A percentile compares a stretch with the other conserved stretches of the same genome.
phyloP scores from a whole-genome alignment of 1,140 invertebrate species.

The Drosophila subpulchrella region DNA sequence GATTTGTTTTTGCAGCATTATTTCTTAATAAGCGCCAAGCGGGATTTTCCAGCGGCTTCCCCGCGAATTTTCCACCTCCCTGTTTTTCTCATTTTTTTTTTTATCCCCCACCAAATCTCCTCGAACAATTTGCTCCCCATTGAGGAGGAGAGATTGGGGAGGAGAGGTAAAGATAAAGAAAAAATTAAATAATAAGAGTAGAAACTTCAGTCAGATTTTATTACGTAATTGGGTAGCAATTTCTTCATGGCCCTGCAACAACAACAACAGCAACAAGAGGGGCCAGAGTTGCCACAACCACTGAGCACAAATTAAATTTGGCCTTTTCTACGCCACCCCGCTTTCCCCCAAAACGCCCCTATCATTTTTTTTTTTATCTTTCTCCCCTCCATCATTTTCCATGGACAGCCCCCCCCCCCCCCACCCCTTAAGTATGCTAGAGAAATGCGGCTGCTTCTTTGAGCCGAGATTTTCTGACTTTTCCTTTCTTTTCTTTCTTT shows the following conservation, averaged over 20 bases:
- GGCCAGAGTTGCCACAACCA: conserved; percentile 53
- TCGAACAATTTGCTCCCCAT: conserved; percentile 36
- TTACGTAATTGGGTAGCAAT: conserved; percentile 83
- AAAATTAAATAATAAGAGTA: conserved; percentile 82
- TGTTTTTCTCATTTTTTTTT: conserved; percentile 2
- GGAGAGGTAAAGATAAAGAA: conserved; percentile 47
- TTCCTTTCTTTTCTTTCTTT: background rate
- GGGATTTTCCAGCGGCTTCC: conserved; percentile 15
- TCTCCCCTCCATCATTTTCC: conserved; percentile 21
- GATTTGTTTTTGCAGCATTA: conserved; percentile 78
- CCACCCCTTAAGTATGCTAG: conserved; percentile 51
- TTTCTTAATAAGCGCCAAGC: conserved; percentile 76
- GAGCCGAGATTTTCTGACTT: conserved; percentile 36
- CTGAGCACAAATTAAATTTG: conserved; percentile 80
- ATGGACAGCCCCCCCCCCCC: conserved; percentile 8
- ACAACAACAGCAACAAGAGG: conserved; percentile 24
- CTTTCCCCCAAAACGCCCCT: background rate
- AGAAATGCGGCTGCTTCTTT: conserved; percentile 39
- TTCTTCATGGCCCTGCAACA: conserved; percentile 70
- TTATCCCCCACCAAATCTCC: conserved; percentile 22
- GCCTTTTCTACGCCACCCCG: conserved; percentile 48
- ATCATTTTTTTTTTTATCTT: conserved; percentile 11
- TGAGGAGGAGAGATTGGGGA: background rate
- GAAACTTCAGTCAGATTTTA: conserved; percentile 82
- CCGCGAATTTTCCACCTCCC: background rate